phyloP scores from a whole-genome alignment of 2,888 invertebrate genomes.

The Caenorhabditis sulstoni region DNA sequence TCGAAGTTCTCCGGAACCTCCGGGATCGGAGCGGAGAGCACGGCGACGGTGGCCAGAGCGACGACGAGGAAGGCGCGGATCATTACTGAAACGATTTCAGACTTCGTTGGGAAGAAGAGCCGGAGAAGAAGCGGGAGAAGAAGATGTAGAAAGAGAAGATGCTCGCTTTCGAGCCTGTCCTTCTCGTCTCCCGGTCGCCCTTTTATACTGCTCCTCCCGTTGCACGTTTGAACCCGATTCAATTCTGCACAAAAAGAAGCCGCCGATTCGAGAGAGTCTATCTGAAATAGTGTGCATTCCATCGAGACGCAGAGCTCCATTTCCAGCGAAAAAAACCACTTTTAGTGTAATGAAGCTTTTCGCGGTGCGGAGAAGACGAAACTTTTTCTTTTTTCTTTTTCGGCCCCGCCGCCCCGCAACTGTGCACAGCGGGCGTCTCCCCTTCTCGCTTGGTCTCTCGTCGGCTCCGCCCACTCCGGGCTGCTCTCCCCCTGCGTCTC shows the following conservation, averaged over 20 bases:
- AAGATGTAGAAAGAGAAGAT: conserved; percentile 1
- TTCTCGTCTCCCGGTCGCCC: not conserved
- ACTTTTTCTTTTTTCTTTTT: conserved; percentile 28
- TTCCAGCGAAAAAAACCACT: conserved; percentile 24
- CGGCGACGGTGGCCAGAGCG: conserved; percentile 64
- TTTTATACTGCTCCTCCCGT: conserved; percentile 34
- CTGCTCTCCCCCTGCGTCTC: conserved; percentile 20
- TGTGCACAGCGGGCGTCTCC: conserved; percentile 2
- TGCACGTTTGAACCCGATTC: conserved; percentile 29
- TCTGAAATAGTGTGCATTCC: conserved; percentile 14
- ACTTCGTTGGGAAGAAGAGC: too few relatives aligned
- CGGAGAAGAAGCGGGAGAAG: not conserved
- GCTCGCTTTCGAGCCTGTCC: conserved; percentile 1
- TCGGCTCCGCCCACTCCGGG: conserved; percentile 29
- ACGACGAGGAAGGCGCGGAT: conserved; percentile 57
- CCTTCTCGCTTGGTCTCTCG: conserved; percentile 14
- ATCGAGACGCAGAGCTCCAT: conserved; percentile 17
- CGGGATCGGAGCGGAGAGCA: conserved; percentile 69
- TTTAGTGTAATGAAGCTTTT: conserved; percentile 37
- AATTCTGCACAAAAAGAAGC: conserved; percentile 15
- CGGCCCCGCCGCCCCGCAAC: conserved; percentile 3
- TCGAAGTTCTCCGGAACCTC: conserved; percentile 69
- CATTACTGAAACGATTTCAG: conserved; percentile 55
- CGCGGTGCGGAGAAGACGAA: not conserved
- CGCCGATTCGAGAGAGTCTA: conserved; percentile 5